Base-by-base conservation (phyloP, 2,797 vertebrate species). In the Choloepus didactylus region DNA sequence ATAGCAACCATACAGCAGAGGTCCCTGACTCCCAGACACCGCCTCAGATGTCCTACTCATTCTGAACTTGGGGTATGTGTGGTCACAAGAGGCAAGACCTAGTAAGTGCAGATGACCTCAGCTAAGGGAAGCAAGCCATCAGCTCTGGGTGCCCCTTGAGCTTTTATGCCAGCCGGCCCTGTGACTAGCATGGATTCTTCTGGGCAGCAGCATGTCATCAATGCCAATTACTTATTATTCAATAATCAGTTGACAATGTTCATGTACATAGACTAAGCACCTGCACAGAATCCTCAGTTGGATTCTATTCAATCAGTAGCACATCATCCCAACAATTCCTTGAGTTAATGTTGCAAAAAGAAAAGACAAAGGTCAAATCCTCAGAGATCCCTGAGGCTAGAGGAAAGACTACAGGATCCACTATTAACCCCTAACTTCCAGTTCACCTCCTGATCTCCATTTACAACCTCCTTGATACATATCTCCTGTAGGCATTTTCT, bases 201-300 rank as follows among this genome's bases (percentile, higher is more conserved):
- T 67, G 35, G 56, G 70, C 15, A 89, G 84, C 73, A 66, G 67
- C 69, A 82, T 72, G 27, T 62, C 72, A 87, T 70, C 56, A 67
- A n/a, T 76, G 72, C 29, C 95, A 93, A 59, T 70, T 76, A 64
- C 35, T 79, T 67, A 49, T 86, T 86, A 46, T 35, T 82, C 89
- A 38, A 35, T 51, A 60, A 83, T 35, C 56, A 69, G 21, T 79
- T 60, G 67, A 79, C 62, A 72, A 27, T 2, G 16, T 31, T 1
- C 31, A n/a, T 23, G 44, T 77, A 35, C 12, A 44, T 9, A 89
- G 64, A 85, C 4, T 41, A 70, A 80, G 16, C n/a, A 66, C 54
- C n/a, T 66, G n/a, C 44, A 27, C 46, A 76, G 49, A 70, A 96
- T 84, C 69, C 51, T 89, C 51, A 69, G 29, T 60, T 25, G 21